These are phyloP conservation scores for Epizoanthus ramosus DNA, from an alignment of 92 coral and sea anemone genomes.

Conservation along the genomic window DNA sequence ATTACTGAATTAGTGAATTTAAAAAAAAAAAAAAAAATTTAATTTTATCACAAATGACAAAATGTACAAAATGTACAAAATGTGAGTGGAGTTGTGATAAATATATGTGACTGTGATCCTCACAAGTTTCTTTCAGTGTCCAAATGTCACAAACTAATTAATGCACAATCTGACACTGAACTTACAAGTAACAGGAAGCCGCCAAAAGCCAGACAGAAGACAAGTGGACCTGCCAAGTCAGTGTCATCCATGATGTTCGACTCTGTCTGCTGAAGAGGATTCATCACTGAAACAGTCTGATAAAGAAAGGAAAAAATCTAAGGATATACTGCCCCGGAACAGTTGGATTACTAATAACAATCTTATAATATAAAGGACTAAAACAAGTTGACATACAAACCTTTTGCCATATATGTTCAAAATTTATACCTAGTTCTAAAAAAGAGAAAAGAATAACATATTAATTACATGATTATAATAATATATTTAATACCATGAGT, in stretches of 20 bases:
- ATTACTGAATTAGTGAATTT: too few species aligned
- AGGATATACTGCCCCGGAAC: not conserved
- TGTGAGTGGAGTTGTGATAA: too few species aligned
- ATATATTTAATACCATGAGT: too few species aligned
- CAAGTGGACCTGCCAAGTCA: constrained; percentile 90
- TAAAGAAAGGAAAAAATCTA: not conserved
- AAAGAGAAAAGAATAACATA: constrained; percentile 6
- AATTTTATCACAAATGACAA: too few species aligned
- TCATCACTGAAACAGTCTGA: constrained; percentile 87
- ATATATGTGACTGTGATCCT: too few species aligned
- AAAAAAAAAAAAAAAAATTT: too few species aligned
- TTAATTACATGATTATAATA: too few species aligned
- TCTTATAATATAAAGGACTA: not conserved
- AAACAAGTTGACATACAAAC: constrained; percentile 36
- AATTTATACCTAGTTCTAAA: constrained; percentile 85
- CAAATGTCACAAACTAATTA: not conserved
- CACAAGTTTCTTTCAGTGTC: too few species aligned
- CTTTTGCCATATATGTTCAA: constrained; percentile 95
- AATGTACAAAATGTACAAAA: too few species aligned
- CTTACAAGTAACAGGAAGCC: constrained; percentile 79
- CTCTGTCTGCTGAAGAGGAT: constrained; percentile 87
- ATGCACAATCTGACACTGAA: not conserved
- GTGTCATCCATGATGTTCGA: constrained; percentile 92
- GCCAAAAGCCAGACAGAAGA: constrained; percentile 88
- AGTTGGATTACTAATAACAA: not conserved